phyloP scores from a whole-genome alignment of 2,113 vertebrate genomes.

The Pangasianodon gigas region DNA sequence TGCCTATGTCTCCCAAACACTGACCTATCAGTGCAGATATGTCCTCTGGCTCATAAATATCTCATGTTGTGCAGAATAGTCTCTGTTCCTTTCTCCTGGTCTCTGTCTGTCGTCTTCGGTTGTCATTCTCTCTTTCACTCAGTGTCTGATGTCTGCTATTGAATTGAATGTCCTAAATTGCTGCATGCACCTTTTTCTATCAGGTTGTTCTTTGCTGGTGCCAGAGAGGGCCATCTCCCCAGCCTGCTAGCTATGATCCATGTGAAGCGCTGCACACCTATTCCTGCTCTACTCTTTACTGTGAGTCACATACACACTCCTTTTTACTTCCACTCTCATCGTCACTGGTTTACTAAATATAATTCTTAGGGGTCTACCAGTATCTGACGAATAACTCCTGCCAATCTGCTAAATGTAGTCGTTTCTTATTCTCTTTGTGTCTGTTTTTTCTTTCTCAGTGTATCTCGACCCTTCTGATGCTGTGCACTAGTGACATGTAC shows the following conservation, averaged over 20 bases:
- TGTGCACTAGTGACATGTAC: slow-evolving; percentile 94
- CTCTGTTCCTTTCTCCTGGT: background rate
- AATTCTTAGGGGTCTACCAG: too few species aligned
- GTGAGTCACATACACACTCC: slow-evolving; percentile 68
- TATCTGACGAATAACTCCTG: background rate
- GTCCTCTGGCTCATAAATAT: slow-evolving; percentile 10
- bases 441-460: slow-evolving; percentile 69
- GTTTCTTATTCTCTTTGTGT: background rate
- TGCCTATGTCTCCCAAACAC: background rate
- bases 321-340: background rate
- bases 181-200: slow-evolving; percentile 10
- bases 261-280: slow-evolving; percentile 86
- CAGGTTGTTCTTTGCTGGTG: slow-evolving; percentile 90
- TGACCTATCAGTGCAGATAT: slow-evolving; percentile 34
- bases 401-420: background rate
- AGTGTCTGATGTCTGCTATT: background rate
- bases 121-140: background rate
- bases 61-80: background rate
- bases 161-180: background rate
- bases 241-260: slow-evolving; percentile 92
- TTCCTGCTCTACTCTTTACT: slow-evolving; percentile 89
- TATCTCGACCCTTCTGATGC: slow-evolving; percentile 87
- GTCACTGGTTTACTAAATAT: background rate
- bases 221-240: slow-evolving; percentile 90
- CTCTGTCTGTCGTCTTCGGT: background rate